phyloP scores from a whole-genome alignment of 2,113 vertebrate genomes.

The Vulpes ferrilata region DNA sequence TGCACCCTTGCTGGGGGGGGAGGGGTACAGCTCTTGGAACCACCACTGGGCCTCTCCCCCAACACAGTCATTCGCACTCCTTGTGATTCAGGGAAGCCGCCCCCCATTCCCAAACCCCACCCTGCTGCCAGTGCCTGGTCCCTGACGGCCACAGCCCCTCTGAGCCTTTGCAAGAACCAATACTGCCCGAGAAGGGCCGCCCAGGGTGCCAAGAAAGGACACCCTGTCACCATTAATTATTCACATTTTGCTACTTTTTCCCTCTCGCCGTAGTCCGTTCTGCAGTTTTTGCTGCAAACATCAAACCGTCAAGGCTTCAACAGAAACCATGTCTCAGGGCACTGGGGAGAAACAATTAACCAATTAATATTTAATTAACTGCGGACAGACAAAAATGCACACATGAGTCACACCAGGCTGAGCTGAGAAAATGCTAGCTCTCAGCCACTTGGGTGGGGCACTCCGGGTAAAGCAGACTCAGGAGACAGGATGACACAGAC shows the following conservation, averaged over 20 bases:
- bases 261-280: neutral
- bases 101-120: accelerated
- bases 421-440: neutral
- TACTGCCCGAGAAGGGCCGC: accelerated
- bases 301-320: constrained; percentile 46
- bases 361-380: constrained; percentile 74
- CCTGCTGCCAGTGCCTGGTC: neutral
- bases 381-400: neutral
- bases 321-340: constrained; percentile 39
- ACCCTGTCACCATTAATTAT: neutral
- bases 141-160: accelerated
- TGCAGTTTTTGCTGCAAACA: neutral
- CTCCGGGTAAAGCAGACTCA: accelerated
- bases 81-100: neutral
- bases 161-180: accelerated
- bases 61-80: neutral
- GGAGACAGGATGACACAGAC: accelerated
- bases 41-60: accelerated
- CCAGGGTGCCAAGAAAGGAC: neutral
- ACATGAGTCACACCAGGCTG: too few relatives aligned
- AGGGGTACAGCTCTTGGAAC: neutral
- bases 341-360: constrained; percentile 62
- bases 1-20: accelerated
- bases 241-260: neutral
- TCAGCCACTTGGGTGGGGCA: accelerated